Base-by-base conservation (phyloP, 1,140 invertebrate genomes). In the Hyles vespertilio region DNA sequence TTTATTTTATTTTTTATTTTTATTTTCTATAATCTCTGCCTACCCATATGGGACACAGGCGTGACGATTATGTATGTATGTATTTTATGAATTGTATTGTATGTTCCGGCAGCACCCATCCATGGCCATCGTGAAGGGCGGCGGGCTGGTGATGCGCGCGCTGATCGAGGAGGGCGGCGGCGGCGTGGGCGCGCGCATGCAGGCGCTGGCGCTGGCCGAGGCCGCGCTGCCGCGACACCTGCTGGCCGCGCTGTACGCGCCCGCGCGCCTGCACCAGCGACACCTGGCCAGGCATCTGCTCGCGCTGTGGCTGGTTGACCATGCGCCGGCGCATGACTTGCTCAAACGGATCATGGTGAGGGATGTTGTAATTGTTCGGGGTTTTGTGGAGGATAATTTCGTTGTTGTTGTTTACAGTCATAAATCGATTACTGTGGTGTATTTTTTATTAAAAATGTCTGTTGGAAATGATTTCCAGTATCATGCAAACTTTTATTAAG, bases 231-330 rank as follows among this genome's bases (percentile, higher is more conserved):
- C 98, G 7, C 92, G 96, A 6, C 99, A 99, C 90, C 90, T 99
- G 56, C 90, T 98, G 52, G 94, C 96, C 49, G 96, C 98, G 50
- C 92, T 99, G 58, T 99, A 97, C 84, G 76, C 80, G 45, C 74
- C 79, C 9, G 65, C 83, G 10, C 52, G 81, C 0, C 73, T 87
- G 55, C 83, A 83, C 2, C 95, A 97, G 74, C 92, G 98, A 50
- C 98, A 99, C 81, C 89, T 99, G 10, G 99, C 97, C 51, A 91
- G 98, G 9, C 98, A 99, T 89, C 90, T 99, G n/a, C 96, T 99
- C 56, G 96, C 96, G 11, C 91, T 99, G n/a, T 99, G 98, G 98
- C 93, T 98, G 0, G 98, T 96, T 9, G 97, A 97, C 51, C 98
- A 99, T 90, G 94, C 95, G 12, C 96, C 94, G 22, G 97, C 98